phyloP scores from a whole-genome alignment of 2,797 vertebrate species.

The Tangara arthus region DNA sequence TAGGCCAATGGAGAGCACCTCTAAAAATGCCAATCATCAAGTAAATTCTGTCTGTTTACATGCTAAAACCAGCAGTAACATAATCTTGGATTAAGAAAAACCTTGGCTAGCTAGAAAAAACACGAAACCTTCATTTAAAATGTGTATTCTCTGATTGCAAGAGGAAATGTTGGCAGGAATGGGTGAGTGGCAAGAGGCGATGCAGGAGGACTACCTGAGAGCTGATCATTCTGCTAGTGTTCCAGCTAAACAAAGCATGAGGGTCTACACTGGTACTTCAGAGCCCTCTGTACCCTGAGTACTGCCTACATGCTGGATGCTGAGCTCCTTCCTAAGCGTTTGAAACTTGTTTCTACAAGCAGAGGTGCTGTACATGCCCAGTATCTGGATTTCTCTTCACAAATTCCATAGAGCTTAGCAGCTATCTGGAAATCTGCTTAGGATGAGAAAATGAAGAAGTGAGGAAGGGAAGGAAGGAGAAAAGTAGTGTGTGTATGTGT shows the following conservation, averaged over 20 bases:
- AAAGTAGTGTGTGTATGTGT: not conserved
- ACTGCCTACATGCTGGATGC: not conserved
- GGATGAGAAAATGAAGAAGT: not conserved
- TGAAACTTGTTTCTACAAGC: not conserved
- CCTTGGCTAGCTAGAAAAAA: not conserved
- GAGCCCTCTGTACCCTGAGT: not conserved
- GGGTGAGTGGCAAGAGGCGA: not conserved
- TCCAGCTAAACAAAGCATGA: not conserved
- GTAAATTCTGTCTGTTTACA: not conserved
- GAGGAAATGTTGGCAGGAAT: not conserved
- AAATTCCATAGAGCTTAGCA: conserved; percentile 16
- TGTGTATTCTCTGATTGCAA: not conserved
- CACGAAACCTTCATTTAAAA: not conserved
- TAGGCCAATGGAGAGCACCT: not conserved
- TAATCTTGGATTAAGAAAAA: not conserved
- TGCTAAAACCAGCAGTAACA: not conserved
- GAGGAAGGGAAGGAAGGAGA: not conserved
- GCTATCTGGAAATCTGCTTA: conserved; percentile 51
- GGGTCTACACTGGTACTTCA: not conserved
- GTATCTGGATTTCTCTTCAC: conserved; percentile 41
- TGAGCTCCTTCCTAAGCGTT: not conserved
- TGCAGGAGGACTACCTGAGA: not conserved
- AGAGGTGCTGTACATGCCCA: not conserved
- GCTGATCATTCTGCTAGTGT: not conserved
- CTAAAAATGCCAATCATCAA: not conserved